Evolutionary conservation across 2,113 vertebrate species (phyloP).

Genomic region (Lamprotornis superbus): DNA sequence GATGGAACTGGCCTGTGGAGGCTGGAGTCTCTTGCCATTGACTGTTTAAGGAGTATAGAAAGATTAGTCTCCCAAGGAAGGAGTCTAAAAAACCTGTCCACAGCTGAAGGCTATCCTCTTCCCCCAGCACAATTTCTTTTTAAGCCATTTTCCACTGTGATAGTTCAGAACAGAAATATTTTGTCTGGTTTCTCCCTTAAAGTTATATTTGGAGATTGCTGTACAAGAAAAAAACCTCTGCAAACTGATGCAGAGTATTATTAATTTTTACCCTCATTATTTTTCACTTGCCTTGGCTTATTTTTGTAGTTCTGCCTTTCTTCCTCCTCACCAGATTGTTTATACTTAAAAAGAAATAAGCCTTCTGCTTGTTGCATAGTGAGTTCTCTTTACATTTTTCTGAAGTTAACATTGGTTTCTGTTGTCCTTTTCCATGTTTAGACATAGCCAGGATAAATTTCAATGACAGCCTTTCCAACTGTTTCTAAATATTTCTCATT

Average conservation of each 20-base stretch:
- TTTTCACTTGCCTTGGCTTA: conserved; percentile 44
- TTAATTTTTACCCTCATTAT: conserved; percentile 35
- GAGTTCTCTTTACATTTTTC: conserved; percentile 64
- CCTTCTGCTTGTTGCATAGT: conserved; percentile 66
- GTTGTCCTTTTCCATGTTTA: conserved; percentile 73
- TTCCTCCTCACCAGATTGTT: conserved; percentile 69
- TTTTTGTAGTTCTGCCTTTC: conserved; percentile 61
- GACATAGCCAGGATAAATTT: conserved; percentile 67
- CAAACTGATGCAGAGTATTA: neutral
- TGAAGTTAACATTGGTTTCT: conserved; percentile 62
- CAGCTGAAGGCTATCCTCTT: neutral
- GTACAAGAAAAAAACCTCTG: neutral
- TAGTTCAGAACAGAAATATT: conserved; percentile 36
- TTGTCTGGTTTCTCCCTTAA: conserved; percentile 24
- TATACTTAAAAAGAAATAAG: conserved; percentile 62
- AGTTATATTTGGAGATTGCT: conserved; percentile 41
- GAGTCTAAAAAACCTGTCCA: neutral
- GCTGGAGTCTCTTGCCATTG: neutral
- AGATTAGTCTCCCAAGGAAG: neutral
- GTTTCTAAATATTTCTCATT: conserved; percentile 66
- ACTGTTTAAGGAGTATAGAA: neutral
- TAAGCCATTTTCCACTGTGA: neutral
- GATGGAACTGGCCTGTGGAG: neutral
- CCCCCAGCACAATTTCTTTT: neutral
- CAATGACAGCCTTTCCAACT: conserved; percentile 61